Evolutionary conservation across 2,888 invertebrate genomes (phyloP).

Genomic region (Heteropelma amictum): DNA sequence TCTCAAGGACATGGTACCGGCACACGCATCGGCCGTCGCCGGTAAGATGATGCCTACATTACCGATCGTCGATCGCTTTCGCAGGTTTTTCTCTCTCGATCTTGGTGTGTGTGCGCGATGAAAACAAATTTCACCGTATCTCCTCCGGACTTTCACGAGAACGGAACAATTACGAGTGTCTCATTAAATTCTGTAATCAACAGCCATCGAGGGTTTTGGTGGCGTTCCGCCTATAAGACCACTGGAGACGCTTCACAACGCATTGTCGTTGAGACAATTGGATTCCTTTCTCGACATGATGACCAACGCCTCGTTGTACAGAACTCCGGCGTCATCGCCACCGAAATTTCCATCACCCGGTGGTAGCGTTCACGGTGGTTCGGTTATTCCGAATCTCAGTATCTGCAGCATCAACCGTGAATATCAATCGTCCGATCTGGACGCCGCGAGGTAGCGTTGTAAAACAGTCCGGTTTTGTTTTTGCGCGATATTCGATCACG

Average conservation of each 20-base stretch:
- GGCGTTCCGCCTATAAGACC: constrained; percentile 97
- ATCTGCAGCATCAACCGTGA: constrained; percentile 68
- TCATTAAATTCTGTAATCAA: not conserved
- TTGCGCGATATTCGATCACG: no score
- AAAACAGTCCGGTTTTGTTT: no score
- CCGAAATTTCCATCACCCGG: constrained; percentile 82
- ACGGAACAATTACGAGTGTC: no score
- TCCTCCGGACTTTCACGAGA: no score
- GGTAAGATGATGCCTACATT: no score
- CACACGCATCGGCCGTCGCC: constrained; percentile 84
- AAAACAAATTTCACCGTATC: no score
- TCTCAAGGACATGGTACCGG: constrained; percentile 91
- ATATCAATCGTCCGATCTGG: constrained; percentile 71
- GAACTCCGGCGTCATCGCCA: constrained; percentile 86
- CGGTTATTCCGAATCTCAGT: constrained; percentile 66
- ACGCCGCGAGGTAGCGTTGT: constrained; percentile 71
- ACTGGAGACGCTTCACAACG: constrained; percentile 98
- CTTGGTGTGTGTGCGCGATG: not conserved
- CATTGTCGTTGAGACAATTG: constrained; percentile 93
- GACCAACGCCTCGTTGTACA: constrained; percentile 86
- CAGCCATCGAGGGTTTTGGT: constrained; percentile 90
- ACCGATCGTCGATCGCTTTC: no score
- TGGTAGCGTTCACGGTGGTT: constrained; percentile 65
- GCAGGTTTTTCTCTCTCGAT: not conserved
- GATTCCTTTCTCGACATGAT: constrained; percentile 94